Conservation (phyloP, 2,797 vertebrate species). For the Tokudaia tokunoshimensis region DNA sequence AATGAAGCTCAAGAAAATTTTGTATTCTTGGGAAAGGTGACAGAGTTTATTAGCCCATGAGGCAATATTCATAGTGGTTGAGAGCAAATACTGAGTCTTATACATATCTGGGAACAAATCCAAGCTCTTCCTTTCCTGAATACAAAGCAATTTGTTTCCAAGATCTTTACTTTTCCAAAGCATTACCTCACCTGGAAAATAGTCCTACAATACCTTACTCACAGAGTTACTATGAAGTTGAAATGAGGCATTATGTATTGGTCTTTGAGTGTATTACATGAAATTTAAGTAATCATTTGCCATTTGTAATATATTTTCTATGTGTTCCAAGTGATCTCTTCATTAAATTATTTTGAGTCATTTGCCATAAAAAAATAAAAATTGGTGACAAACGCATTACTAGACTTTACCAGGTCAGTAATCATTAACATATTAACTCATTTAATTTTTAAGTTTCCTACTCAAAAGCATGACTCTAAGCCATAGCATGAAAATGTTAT, state of each 20-base stretch:
- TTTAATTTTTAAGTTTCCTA: constrained; percentile 1
- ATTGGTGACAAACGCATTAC: not conserved
- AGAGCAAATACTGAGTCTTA: not conserved
- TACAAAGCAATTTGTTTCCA: not conserved
- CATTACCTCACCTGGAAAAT: constrained; percentile 37
- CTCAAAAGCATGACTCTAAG: not conserved
- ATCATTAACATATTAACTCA: not conserved
- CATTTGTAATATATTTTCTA: constrained; percentile 14
- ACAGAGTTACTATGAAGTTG: constrained; percentile 18
- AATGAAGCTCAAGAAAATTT: not conserved
- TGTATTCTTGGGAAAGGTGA: not conserved
- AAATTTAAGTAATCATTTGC: not conserved
- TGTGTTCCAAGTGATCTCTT: not conserved
- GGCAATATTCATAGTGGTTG: not conserved
- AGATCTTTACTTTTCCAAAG: not conserved
- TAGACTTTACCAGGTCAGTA: not conserved
- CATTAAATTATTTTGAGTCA: constrained; percentile 49
- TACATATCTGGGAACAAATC: constrained; percentile 16
- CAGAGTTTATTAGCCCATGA: not conserved
- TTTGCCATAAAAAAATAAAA: constrained; percentile 9
- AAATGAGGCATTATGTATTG: not conserved
- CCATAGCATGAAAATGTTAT: not conserved
- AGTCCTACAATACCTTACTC: not conserved
- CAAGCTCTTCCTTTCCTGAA: not conserved
- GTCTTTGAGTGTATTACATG: not conserved